phyloP scores from a whole-genome alignment of 2,113 vertebrate genomes.

The Cochlearius cochlearius region DNA sequence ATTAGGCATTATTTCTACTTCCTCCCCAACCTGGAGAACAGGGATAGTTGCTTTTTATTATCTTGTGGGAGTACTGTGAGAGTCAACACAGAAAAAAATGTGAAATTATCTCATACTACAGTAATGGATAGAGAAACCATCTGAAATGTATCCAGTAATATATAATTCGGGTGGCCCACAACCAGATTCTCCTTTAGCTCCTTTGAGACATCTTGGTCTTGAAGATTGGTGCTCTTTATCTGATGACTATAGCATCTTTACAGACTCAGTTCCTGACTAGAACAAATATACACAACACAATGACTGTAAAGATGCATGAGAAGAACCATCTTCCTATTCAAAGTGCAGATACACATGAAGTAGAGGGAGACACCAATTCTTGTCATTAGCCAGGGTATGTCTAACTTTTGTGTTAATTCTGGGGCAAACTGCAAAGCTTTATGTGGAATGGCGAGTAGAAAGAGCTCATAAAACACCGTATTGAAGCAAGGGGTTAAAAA shows the following conservation, averaged over 20 bases:
- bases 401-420: background rate
- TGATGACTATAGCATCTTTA: background rate
- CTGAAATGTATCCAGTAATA: background rate
- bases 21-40: background rate
- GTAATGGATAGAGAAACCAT: background rate
- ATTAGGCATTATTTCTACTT: background rate
- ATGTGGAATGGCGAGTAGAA: background rate
- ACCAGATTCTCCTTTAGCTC: background rate
- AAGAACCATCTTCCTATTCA: background rate
- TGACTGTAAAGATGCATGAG: background rate
- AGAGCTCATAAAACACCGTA: background rate
- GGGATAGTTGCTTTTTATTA: background rate
- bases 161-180: background rate
- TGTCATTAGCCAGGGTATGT: background rate
- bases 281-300: background rate
- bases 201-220: background rate
- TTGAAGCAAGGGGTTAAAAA: background rate
- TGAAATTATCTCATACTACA: background rate
- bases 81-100: background rate
- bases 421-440: background rate
- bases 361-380: background rate
- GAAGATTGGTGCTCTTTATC: background rate
- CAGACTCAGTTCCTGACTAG: background rate
- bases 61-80: background rate
- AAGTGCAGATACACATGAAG: background rate